A percentile compares a stretch with the other conserved stretches of the same genome.
phyloP scores from a whole-genome alignment of 2,797 vertebrate species.

The Glossophaga mutica region DNA sequence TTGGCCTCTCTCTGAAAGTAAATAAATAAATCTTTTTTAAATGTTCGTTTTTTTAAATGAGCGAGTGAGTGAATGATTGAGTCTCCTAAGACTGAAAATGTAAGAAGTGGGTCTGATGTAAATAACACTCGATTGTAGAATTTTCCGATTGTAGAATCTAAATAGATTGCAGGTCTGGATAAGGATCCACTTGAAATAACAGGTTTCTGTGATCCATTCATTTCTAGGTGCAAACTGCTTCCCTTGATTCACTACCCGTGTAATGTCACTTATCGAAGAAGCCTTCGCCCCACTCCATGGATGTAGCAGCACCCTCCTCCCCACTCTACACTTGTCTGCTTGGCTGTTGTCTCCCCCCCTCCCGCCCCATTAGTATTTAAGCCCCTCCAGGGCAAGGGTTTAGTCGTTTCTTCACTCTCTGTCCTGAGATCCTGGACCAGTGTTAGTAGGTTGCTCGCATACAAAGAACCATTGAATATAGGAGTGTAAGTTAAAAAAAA shows the following conservation, averaged over 20 bases:
- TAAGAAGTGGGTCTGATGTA: background rate
- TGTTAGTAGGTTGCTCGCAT: background rate
- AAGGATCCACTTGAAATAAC: background rate
- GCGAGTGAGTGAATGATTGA: background rate
- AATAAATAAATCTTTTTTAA: too few relatives aligned
- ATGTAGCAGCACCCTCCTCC: rapidly evolving
- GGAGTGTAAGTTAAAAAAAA: background rate
- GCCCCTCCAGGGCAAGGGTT: background rate
- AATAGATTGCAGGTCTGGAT: background rate
- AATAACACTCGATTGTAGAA: background rate
- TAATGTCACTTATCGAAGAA: background rate
- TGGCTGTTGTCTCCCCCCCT: background rate
- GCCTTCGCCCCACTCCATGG: background rate
- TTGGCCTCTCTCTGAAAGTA: too few relatives aligned
- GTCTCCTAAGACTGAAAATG: background rate
- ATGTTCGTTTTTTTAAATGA: background rate
- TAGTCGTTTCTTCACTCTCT: background rate
- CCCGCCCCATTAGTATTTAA: background rate
- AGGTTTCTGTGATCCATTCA: background rate
- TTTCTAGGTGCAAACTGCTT: background rate
- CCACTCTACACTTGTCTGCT: too few relatives aligned
- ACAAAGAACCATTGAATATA: background rate
- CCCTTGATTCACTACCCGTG: background rate
- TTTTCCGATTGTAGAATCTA: background rate
- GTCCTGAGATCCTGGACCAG: too few relatives aligned